Base-by-base conservation (phyloP, 2,888 invertebrate genomes). In the Nemapogon koenigi region DNA sequence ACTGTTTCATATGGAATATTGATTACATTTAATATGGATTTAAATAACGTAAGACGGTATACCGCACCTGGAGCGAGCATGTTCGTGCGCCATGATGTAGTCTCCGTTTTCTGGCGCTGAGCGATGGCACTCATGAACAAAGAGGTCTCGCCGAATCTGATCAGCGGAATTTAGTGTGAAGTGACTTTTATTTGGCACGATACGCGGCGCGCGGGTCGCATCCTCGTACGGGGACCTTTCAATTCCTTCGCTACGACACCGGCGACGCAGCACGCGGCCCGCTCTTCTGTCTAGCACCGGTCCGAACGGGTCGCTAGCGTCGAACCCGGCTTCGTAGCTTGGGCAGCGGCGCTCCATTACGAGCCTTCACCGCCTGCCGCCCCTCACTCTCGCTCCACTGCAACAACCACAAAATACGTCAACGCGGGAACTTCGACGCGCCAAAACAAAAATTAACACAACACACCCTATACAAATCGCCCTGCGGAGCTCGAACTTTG, bases 331-430 rank as follows among this genome's bases (percentile, higher is more conserved):
- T 60, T 69, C 69, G 72, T 71, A 73, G 55, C 62, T 72, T 53
- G 66, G 68, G 57, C 64, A 70, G 60, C 66, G 63, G 55, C 63
- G 69, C 71, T 76, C 76, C 76, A 78, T 78, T 68, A 68, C 75
- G n/a, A n/a, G n/a, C n/a, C n/a, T n/a, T n/a, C n/a, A n/a, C n/a
- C n/a, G n/a, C n/a, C n/a, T n/a, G n/a, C n/a, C n/a, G n/a, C n/a
- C n/a, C n/a, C n/a, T n/a, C n/a, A n/a, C n/a, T n/a, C n/a, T n/a
- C n/a, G n/a, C n/a, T n/a, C n/a, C n/a, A n/a, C n/a, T n/a, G n/a
- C n/a, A n/a, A n/a, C n/a, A n/a, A n/a, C n/a, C n/a, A n/a, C n/a
- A n/a, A n/a, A n/a, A n/a, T n/a, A n/a, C n/a, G n/a, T n/a, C n/a
- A n/a, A n/a, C n/a, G n/a, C n/a, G n/a, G n/a, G n/a, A n/a, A n/a